Conservation (phyloP, 2,113 vertebrate genomes). For the Nothobranchius kuhntae region DNA sequence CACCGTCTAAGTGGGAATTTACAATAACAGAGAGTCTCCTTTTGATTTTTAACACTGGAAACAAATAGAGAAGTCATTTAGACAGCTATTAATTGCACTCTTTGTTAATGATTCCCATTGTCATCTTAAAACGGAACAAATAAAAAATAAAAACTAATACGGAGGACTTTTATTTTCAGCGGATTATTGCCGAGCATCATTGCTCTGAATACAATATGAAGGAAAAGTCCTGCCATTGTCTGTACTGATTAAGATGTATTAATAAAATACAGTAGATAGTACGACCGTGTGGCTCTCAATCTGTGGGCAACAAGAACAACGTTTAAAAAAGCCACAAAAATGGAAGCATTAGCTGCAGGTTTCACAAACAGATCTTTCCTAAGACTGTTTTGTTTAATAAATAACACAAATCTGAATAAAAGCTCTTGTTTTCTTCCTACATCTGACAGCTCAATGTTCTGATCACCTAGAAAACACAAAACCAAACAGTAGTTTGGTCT, state of each 20-base stretch:
- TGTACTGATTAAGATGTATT: neutral
- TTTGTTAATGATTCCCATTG: constrained; percentile 6
- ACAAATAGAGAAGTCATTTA: neutral
- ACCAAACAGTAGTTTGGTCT: constrained; percentile 44
- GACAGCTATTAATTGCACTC: neutral
- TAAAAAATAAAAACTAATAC: neutral
- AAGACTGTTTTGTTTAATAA: constrained; percentile 35
- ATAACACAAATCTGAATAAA: constrained; percentile 20
- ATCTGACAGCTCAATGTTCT: constrained; percentile 17
- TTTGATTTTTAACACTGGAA: constrained; percentile 22
- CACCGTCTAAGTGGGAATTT: neutral
- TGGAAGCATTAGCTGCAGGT: constrained; percentile 64
- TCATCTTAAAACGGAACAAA: constrained; percentile 19
- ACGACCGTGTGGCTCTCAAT: constrained; percentile 20
- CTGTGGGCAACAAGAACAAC: constrained; percentile 38
- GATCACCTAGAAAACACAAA: constrained; percentile 5
- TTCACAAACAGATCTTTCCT: constrained; percentile 26
- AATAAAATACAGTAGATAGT: constrained; percentile 9
- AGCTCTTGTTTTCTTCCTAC: constrained; percentile 13
- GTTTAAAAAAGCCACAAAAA: constrained; percentile 26
- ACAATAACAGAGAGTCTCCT: neutral
- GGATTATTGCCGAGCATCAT: constrained; percentile 64
- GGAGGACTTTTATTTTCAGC: constrained; percentile 18
- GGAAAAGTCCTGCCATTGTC: constrained; percentile 30
- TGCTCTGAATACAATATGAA: constrained; percentile 61